phyloP scores from a whole-genome alignment of 2,888 invertebrate genomes.

The Clivina fossor region DNA sequence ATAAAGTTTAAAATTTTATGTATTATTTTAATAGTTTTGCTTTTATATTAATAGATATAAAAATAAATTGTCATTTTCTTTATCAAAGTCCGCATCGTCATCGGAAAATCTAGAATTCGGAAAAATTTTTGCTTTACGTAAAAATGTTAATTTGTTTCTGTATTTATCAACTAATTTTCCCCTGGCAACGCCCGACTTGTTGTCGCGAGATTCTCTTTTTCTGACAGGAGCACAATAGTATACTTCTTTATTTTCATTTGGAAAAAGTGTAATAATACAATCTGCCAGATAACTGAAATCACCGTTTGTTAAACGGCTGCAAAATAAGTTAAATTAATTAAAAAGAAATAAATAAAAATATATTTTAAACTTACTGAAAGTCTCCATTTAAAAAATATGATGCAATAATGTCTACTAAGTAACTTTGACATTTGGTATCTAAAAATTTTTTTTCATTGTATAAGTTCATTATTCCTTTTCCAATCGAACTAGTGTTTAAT shows the following conservation, averaged over 20 bases:
- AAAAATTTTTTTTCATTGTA: too few species aligned
- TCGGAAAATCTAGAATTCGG: slow-evolving; percentile 6
- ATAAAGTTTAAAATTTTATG: too few species aligned
- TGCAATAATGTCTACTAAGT: too few species aligned
- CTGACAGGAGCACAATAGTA: slow-evolving; percentile 7
- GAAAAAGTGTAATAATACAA: slow-evolving; percentile 6
- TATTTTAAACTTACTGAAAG: too few species aligned
- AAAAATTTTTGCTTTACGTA: slow-evolving; percentile 9
- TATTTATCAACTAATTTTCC: slow-evolving; percentile 17
- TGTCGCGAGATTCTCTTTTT: slow-evolving; percentile 6
- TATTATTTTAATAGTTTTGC: too few species aligned
- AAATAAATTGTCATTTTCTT: not conserved
- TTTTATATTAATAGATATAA: too few species aligned
- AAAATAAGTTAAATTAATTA: slow-evolving; percentile 4
- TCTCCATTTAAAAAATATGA: too few species aligned
- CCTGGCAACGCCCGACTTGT: slow-evolving; percentile 1
- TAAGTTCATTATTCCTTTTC: too few species aligned
- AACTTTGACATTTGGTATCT: too few species aligned
- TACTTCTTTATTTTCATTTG: slow-evolving; percentile 7
- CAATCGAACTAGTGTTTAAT: too few species aligned
- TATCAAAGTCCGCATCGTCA: not conserved
- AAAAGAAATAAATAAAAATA: too few species aligned
- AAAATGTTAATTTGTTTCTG: slow-evolving; percentile 11
- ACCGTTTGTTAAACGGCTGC: slow-evolving; percentile 14
- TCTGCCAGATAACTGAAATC: not conserved